These are phyloP conservation scores for Pammene fasciana DNA, from an alignment of 2,888 invertebrate genomes.

Conservation along the genomic window DNA sequence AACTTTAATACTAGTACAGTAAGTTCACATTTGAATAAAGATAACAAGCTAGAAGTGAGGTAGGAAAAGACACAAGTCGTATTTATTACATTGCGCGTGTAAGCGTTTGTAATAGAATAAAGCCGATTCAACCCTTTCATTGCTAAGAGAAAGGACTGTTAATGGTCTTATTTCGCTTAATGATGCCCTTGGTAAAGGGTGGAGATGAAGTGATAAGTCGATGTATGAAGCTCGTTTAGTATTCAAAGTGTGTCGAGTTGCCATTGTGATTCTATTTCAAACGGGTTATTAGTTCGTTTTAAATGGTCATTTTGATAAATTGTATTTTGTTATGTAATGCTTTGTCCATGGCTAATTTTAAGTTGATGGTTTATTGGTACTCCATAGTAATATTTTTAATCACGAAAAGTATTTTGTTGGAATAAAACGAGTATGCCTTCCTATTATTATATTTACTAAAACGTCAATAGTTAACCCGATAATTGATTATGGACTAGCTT, in stretches of 20 bases:
- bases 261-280: constrained; percentile 26
- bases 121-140: constrained; percentile 81
- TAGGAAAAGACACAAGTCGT: constrained; percentile 43
- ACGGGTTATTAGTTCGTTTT: constrained; percentile 19
- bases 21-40: neutral
- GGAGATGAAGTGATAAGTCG: constrained; percentile 80
- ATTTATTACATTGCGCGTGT: constrained; percentile 82
- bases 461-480: no score
- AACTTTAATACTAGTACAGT: neutral
- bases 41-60: neutral
- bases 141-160: constrained; percentile 81
- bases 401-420: no score
- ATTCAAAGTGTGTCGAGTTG: constrained; percentile 26
- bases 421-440: no score
- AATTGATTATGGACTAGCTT: no score
- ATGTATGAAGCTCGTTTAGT: constrained; percentile 68
- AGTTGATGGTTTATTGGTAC: neutral
- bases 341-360: neutral
- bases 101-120: constrained; percentile 80
- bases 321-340: neutral
- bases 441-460: no score
- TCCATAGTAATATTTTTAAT: neutral
- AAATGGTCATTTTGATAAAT: constrained; percentile 17
- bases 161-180: constrained; percentile 83
- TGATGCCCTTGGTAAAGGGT: constrained; percentile 71